Percentiles rank a stretch among this genome's conserved stretches.
These are phyloP conservation scores for Bufotes viridis DNA, from an alignment of 2,797 vertebrate genomes.

Conservation along the genomic window DNA sequence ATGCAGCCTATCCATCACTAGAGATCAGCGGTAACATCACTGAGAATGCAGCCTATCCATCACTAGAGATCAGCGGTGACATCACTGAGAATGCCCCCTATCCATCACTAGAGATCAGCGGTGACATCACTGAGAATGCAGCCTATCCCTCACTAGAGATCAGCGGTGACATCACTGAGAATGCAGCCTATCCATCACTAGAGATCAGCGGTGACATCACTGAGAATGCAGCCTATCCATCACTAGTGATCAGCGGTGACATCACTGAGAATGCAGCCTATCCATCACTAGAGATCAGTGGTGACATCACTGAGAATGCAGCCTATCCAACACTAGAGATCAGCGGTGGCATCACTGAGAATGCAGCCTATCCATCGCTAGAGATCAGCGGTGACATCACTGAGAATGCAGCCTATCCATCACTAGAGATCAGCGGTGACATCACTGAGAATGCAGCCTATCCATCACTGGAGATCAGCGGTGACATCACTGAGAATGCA, in stretches of 20 bases:
- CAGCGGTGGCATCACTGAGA: constrained; percentile 5
- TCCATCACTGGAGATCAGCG: not conserved
- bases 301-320: constrained; percentile 4
- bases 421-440: not conserved
- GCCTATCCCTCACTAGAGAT: not conserved
- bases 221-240: not conserved
- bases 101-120: not conserved
- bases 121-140: not conserved
- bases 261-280: constrained; percentile 8
- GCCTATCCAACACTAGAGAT: not conserved
- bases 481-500: not conserved
- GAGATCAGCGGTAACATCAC: not conserved
- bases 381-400: constrained; percentile 3
- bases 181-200: not conserved
- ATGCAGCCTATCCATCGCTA: not conserved
- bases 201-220: not conserved
- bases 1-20: not conserved
- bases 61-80: not conserved
- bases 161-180: constrained; percentile 2
- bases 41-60: not conserved
- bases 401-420: not conserved
- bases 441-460: constrained; percentile 4
- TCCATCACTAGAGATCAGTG: not conserved
- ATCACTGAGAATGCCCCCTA: not conserved
- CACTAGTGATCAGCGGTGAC: not conserved